Conservation (phyloP, 2,113 vertebrate genomes). For the Amazona vittata region DNA sequence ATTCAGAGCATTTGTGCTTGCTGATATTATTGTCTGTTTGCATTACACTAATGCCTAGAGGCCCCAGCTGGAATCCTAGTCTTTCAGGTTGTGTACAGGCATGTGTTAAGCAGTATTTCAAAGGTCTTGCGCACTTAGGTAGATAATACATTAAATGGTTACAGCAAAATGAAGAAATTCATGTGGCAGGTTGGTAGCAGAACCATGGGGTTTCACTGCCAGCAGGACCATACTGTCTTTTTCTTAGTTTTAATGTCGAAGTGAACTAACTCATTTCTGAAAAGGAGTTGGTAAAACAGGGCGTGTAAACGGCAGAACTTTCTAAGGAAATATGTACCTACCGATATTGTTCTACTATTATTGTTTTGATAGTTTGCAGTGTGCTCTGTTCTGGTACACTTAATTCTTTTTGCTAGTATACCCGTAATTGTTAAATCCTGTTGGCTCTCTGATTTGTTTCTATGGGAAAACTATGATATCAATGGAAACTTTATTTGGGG, state of each 20-base stretch:
- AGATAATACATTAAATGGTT: background rate
- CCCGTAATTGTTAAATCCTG: background rate
- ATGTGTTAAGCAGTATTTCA: background rate
- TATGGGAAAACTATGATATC: background rate
- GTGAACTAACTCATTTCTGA: background rate
- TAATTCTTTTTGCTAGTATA: background rate
- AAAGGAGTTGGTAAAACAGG: background rate
- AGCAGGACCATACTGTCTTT: background rate
- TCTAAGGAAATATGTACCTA: background rate
- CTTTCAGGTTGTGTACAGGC: background rate
- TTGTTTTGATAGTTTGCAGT: background rate
- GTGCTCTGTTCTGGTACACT: background rate
- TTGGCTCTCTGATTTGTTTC: background rate
- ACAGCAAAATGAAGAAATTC: fast-evolving
- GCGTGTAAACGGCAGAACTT: background rate
- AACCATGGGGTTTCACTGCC: background rate
- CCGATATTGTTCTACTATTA: fast-evolving
- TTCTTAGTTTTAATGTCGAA: background rate
- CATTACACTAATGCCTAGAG: background rate
- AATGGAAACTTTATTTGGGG: background rate
- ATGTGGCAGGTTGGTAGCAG: background rate
- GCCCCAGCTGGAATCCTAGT: background rate
- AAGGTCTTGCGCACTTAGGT: fast-evolving
- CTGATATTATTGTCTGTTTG: background rate
- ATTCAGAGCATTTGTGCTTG: background rate